Base-by-base conservation (phyloP, 2,888 invertebrate genomes). In the Cheilosia scutellata region DNA sequence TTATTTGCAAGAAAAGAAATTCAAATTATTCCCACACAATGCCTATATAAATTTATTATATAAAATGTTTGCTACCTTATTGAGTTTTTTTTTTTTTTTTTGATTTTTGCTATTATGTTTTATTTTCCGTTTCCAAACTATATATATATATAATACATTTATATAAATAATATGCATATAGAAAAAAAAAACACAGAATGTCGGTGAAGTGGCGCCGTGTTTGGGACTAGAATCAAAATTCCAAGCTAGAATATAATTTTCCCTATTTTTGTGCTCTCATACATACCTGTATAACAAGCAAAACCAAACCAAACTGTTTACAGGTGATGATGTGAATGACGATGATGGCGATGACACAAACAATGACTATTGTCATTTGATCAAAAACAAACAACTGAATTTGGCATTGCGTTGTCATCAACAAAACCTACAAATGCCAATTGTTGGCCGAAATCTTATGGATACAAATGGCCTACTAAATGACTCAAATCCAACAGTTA, bases 391-490 rank as follows among this genome's bases (percentile, higher is more conserved):
- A 88, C 90, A 91, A 88, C 87, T 90, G 58, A 90, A 91, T 66
- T 89, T 91, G 90, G 90, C 91, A 74, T 90, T 91, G 68, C 90
- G 91, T 83, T 90, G 90, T 72, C 90, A 88, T 72, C 91, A 90
- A 11, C 90, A 90, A 42, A 89, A 88, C 71, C 70, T 89, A 55
- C 88, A 75, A 62, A 88, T 88, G 87, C 77, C 88, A 72, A 87
- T 87, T 80, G 68, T 87, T 76, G 84, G 86, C 74, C 87, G 87
- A 60, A 76, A 82, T 78, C 65, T 80, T 51, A 83, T 89, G 82
- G 87, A 88, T 70, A 65, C 88, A 58, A 90, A 89, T 76, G 89
- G 89, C 27, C 87, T 88, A 25, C 79, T 88, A 42, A 88, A 88
- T 86, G 86, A 89, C 65, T 88, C 89, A 44, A 74, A 89, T n/a